Percentiles rank a stretch among this genome's conserved stretches.
Evolutionary conservation across 2,888 invertebrate species (phyloP).

Genomic region (Papilio demoleus): DNA sequence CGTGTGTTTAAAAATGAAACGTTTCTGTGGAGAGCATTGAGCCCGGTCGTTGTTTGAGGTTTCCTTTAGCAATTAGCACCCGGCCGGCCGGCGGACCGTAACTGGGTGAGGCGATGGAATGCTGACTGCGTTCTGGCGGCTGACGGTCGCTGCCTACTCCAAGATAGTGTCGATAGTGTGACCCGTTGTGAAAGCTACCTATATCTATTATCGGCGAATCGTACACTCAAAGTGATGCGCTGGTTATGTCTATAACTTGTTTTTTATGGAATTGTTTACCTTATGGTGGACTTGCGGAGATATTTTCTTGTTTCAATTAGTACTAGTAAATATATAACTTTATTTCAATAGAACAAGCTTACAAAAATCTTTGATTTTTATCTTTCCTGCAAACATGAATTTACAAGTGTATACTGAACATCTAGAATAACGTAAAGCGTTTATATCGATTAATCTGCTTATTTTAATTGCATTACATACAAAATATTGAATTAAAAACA

Average conservation of each 20-base stretch:
- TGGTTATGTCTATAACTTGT: background rate
- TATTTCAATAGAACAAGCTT: too few relatives aligned
- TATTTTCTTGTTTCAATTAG: background rate
- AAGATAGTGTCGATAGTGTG: constrained; percentile 4
- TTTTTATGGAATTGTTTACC: background rate
- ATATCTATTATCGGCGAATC: constrained; percentile 15
- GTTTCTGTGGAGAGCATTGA: constrained; percentile 82
- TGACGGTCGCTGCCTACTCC: constrained; percentile 6
- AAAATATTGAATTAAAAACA: too few relatives aligned
- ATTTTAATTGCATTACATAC: too few relatives aligned
- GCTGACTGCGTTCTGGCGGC: constrained; percentile 52
- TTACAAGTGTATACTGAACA: too few relatives aligned
- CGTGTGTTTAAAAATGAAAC: constrained; percentile 81
- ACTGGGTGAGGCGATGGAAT: constrained; percentile 70
- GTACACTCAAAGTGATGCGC: background rate
- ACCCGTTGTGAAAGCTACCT: constrained; percentile 43
- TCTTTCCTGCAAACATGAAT: too few relatives aligned
- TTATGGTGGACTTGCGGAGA: background rate
- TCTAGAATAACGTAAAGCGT: too few relatives aligned
- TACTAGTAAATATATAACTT: too few relatives aligned
- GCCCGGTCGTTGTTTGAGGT: constrained; percentile 82
- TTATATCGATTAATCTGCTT: too few relatives aligned
- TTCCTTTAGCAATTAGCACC: constrained; percentile 84
- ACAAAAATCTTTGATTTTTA: too few relatives aligned
- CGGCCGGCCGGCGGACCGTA: constrained; percentile 80